phyloP scores from a whole-genome alignment of 2,888 invertebrate species.

The Drosophila leonis region DNA sequence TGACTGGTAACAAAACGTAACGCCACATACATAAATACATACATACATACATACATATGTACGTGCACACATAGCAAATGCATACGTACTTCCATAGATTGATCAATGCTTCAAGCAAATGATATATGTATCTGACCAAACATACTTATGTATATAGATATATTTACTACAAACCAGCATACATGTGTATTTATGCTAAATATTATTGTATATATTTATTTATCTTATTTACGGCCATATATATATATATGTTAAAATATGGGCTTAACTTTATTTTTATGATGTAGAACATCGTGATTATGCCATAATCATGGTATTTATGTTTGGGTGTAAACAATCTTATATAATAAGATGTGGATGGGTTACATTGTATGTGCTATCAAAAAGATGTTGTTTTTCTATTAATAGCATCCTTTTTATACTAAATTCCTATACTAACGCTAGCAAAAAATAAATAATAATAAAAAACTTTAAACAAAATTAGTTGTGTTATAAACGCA shows the following conservation, averaged over 20 bases:
- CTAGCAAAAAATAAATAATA: no score
- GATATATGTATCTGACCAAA: not conserved
- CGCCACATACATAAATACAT: not conserved
- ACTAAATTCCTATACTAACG: no score
- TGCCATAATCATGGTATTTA: not conserved
- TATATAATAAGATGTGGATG: conserved; percentile 1
- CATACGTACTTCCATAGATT: not conserved
- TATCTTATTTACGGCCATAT: no score
- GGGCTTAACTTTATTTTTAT: not conserved
- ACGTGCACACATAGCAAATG: not conserved
- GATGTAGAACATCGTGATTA: not conserved
- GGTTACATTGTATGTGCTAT: not conserved
- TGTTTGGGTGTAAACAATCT: not conserved
- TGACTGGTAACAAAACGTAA: not conserved
- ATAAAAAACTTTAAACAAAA: no score
- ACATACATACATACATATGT: not conserved
- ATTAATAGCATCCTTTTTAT: no score
- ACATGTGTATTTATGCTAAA: not conserved
- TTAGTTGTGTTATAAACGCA: not conserved
- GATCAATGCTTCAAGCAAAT: not conserved
- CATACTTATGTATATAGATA: not conserved
- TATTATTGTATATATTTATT: not conserved
- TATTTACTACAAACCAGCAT: not conserved
- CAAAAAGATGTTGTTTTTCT: not conserved
- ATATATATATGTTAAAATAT: no score